These are phyloP conservation scores for Oscheius sp. DNA, from an alignment of 2,888 invertebrate species.

Conservation along the genomic window DNA sequence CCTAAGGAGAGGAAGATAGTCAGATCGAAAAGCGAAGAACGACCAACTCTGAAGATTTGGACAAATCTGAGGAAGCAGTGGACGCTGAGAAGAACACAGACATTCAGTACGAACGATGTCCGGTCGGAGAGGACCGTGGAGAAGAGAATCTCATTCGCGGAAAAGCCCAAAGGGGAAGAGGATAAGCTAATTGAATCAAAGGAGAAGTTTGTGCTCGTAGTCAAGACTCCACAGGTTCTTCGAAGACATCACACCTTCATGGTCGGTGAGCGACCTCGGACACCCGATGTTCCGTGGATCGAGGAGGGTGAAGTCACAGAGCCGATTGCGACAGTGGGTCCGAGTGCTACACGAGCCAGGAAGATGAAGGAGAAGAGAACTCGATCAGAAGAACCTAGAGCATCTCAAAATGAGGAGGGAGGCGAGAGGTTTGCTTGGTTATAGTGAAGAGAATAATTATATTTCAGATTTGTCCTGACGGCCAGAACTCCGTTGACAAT, in stretches of 20 bases:
- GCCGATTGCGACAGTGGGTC: slow-evolving; percentile 55
- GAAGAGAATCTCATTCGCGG: background rate
- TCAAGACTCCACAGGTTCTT: slow-evolving; percentile 37
- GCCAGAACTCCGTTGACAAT: slow-evolving; percentile 50
- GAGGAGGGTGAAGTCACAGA: slow-evolving; percentile 54
- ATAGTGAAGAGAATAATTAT: background rate
- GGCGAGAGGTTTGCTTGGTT: slow-evolving; percentile 33
- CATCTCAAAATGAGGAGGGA: slow-evolving; percentile 40
- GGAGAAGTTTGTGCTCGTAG: slow-evolving; percentile 14
- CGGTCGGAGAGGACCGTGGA: background rate
- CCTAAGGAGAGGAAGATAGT: slow-evolving; percentile 14
- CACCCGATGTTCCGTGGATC: slow-evolving; percentile 54
- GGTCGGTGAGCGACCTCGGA: slow-evolving; percentile 50
- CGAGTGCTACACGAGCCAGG: slow-evolving; percentile 33
- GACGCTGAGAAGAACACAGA: slow-evolving; percentile 24
- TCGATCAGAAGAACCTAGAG: slow-evolving; percentile 42
- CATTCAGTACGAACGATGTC: slow-evolving; percentile 2
- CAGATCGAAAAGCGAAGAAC: slow-evolving; percentile 28
- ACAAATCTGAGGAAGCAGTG: slow-evolving; percentile 13
- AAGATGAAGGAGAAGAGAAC: slow-evolving; percentile 26
- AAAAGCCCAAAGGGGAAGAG: slow-evolving; percentile 12
- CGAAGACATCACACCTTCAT: slow-evolving; percentile 55
- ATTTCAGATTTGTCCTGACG: slow-evolving; percentile 48
- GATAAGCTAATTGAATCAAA: slow-evolving; percentile 2
- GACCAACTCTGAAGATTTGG: slow-evolving; percentile 26